Evolutionary conservation across 2,888 invertebrate genomes (phyloP).

Genomic region (Drosophila suboccidentalis): DNA sequence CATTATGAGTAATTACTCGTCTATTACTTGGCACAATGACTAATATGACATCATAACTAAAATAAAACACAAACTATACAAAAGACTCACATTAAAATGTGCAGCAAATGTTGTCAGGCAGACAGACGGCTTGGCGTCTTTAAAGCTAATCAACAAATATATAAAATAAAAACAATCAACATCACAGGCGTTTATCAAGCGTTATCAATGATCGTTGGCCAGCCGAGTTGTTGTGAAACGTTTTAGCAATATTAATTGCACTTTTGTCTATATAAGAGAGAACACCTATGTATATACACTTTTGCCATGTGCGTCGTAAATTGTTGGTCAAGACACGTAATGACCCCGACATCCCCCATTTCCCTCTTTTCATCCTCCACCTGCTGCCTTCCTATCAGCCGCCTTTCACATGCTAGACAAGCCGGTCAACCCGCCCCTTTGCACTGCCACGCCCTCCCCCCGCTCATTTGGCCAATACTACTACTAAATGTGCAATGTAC

Average conservation of each 20-base stretch:
- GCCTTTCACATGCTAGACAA: conserved; percentile 60
- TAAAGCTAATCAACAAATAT: conserved; percentile 1
- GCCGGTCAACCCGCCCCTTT: conserved; percentile 7
- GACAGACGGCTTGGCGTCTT: conserved; percentile 48
- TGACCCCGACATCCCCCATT: conserved; percentile 22
- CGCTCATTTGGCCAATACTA: conserved; percentile 14
- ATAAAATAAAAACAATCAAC: not conserved
- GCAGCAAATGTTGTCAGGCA: conserved; percentile 5
- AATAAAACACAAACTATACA: conserved; percentile 7
- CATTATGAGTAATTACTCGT: conserved; percentile 27
- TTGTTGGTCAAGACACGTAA: conserved; percentile 59
- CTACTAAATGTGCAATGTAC: conserved; percentile 24
- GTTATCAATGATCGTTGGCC: conserved; percentile 34
- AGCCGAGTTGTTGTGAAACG: conserved; percentile 34
- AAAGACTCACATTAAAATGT: conserved; percentile 12
- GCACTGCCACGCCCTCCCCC: conserved; percentile 48
- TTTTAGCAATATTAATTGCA: conserved; percentile 56
- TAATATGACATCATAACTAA: conserved; percentile 42
- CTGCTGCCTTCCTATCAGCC: conserved; percentile 49
- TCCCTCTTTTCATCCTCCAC: too few species aligned
- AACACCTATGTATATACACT: too few species aligned
- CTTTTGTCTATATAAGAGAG: not conserved
- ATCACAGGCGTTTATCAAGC: conserved; percentile 18
- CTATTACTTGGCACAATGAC: conserved; percentile 1
- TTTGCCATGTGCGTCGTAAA: conserved; percentile 40